Percentiles rank a stretch among this genome's conserved stretches.
phyloP scores from a whole-genome alignment of 2,113 vertebrate species.

The Pleuronectes platessa region DNA sequence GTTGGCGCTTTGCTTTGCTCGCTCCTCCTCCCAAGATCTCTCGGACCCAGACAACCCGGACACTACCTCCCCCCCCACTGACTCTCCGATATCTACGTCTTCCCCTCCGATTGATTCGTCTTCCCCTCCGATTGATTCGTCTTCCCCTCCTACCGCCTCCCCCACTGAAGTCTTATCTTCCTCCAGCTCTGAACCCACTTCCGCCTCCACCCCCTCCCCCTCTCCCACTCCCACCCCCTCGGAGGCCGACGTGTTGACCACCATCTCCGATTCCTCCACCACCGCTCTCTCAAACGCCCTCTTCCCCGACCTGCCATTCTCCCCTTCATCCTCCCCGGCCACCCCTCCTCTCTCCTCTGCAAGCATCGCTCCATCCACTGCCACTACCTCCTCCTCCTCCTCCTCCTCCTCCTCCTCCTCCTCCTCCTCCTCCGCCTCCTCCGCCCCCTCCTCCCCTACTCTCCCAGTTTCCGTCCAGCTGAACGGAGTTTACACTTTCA shows the following conservation, averaged over 20 bases:
- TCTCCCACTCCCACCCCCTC: constrained; percentile 11
- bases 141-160: not conserved
- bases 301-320: constrained; percentile 42
- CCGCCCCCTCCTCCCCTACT: constrained; percentile 52
- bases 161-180: not conserved
- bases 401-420: constrained; percentile 1
- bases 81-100: constrained; percentile 4
- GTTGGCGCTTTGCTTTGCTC: constrained; percentile 36
- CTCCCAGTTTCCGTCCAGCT: constrained; percentile 76
- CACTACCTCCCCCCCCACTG: not conserved
- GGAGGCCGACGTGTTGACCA: not conserved
- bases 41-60: constrained; percentile 38
- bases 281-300: constrained; percentile 61
- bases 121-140: not conserved
- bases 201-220: not conserved
- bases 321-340: constrained; percentile 16
- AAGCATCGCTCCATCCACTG: constrained; percentile 18
- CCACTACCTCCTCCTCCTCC: not conserved
- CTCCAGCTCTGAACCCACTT: not conserved
- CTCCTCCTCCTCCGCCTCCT: constrained; percentile 27
- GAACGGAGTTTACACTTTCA: constrained; percentile 80
- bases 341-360: not conserved
- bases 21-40: constrained; percentile 36
- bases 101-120: constrained; percentile 19
- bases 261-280: constrained; percentile 3